Evolutionary conservation across 2,113 vertebrate species (phyloP).

Genomic region (Trematomus loennbergii): DNA sequence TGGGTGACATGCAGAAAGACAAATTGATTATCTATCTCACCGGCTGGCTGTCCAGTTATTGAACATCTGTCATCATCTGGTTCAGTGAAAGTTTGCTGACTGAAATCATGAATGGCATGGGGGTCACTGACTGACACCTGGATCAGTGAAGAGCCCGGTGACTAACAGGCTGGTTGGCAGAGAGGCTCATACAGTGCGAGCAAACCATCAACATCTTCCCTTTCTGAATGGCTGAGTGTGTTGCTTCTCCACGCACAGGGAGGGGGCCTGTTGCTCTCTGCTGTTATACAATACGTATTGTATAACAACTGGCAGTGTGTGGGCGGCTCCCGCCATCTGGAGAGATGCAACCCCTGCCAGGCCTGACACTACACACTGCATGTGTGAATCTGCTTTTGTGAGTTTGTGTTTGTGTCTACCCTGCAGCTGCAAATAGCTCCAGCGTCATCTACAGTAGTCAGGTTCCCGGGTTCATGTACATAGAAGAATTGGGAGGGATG

Average conservation of each 20-base stretch:
- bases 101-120: not conserved
- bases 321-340: slow-evolving; percentile 78
- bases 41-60: slow-evolving; percentile 33
- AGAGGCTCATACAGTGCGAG: not conserved
- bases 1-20: slow-evolving; percentile 52
- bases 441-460: slow-evolving; percentile 62
- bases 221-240: slow-evolving; percentile 14
- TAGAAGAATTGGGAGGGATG: no score
- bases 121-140: not conserved
- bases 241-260: slow-evolving; percentile 33
- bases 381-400: slow-evolving; percentile 43
- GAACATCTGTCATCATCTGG: slow-evolving; percentile 36
- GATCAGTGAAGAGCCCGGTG: not conserved
- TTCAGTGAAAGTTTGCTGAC: slow-evolving; percentile 15
- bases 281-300: slow-evolving; percentile 83
- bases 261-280: slow-evolving; percentile 65
- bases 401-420: slow-evolving; percentile 32
- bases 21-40: slow-evolving; percentile 48
- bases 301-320: slow-evolving; percentile 81
- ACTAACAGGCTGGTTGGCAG: not conserved
- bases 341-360: slow-evolving; percentile 69
- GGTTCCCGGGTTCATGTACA: slow-evolving; percentile 60
- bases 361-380: slow-evolving; percentile 55
- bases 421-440: slow-evolving; percentile 69
- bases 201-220: not conserved